Conservation (phyloP, 2,113 vertebrate species). For the Corythornis cristatus region DNA sequence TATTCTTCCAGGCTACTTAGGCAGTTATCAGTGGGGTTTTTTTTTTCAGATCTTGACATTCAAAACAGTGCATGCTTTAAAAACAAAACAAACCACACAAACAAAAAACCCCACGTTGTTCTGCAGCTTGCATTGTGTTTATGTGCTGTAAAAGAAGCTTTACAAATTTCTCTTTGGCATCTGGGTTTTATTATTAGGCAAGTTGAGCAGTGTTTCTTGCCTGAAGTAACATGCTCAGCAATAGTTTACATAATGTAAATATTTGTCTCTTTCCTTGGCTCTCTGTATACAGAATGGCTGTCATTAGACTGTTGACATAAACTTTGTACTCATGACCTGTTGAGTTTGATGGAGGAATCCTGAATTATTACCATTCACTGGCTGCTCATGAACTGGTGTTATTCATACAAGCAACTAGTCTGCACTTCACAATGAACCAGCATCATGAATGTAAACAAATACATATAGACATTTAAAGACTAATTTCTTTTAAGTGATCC, state of each 20-base stretch:
- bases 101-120: background rate
- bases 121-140: background rate
- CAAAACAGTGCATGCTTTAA: background rate
- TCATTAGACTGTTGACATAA: constrained; percentile 28
- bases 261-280: constrained; percentile 46
- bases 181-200: constrained; percentile 42
- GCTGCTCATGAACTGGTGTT: background rate
- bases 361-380: background rate
- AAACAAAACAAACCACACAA: background rate
- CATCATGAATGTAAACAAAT: background rate
- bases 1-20: background rate
- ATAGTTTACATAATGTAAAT: constrained; percentile 59
- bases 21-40: background rate
- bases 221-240: constrained; percentile 26
- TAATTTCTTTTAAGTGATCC: background rate
- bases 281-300: background rate
- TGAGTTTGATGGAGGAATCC: background rate
- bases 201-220: background rate
- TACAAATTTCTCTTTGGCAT: constrained; percentile 21
- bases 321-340: constrained; percentile 20
- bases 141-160: background rate
- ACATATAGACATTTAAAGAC: background rate
- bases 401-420: background rate
- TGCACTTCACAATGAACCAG: background rate
- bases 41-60: background rate